Evolutionary conservation across 2,888 invertebrate genomes (phyloP), one percentile per base, ranked within the genome.

Genomic region (Dione vanillae): DNA sequence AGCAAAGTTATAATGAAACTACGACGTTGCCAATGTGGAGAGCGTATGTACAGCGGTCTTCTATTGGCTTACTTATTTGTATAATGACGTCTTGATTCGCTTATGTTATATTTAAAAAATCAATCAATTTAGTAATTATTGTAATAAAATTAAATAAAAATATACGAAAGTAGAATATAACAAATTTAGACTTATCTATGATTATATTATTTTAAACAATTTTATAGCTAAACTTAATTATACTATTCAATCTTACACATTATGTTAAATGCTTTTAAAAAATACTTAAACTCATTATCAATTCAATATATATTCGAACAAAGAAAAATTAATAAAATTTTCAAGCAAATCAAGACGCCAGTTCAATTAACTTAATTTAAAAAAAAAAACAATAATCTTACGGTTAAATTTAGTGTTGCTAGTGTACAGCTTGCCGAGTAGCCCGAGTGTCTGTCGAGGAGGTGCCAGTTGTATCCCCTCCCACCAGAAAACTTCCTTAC

Each of bases 401-500:
- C 93, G 93, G 87, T 93, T 92, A 80, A 93, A 93, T 82, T 93
- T 92, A 77, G 80, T 85, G 83, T 91, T 89, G 84, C 92, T 92
- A 75, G 93, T 92, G 82, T 93, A 94, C 1, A 93, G 85, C 70
- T 89, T 94, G 76, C 94, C 95, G 45, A 96, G 86, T 27, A 96
- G 83, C 0, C 96, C 96, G 59, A 96, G 88, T 52, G 94, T 94
- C 0, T 94, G 94, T 20, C 95, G 92, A 1, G 94, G 93, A 0
- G 96, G 96, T 8, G 94, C 92, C 59, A 96, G 90, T 85, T 95
- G 94, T 67, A 96, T 92, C 20, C 96, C 96, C 70, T 95, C 95
- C 96, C 96, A 96, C 96, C 96, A 96, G 89, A 95, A 95, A 70
- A 94, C 91, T 82, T 96, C 96, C 83, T 95, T 95, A 81, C 95